Percentiles rank a stretch among this genome's conserved stretches.
phyloP scores from a whole-genome alignment of 2,888 invertebrate genomes.

The Kuschelorhynchus macadamiae region DNA sequence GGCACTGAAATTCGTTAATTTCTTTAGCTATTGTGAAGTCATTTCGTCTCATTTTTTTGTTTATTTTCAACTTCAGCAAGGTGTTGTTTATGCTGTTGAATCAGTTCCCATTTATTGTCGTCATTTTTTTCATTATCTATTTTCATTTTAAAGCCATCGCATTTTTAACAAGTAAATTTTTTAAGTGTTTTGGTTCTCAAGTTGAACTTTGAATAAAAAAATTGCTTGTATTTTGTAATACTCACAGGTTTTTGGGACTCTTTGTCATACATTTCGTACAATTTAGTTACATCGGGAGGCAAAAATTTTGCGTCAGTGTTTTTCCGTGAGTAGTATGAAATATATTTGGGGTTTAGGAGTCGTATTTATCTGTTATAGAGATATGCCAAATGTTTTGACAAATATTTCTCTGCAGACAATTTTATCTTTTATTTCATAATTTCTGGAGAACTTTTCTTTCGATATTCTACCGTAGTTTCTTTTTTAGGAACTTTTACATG shows the following conservation, averaged over 20 bases:
- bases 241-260: slow-evolving; percentile 30
- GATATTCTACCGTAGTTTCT: slow-evolving; percentile 24
- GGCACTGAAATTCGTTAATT: slow-evolving; percentile 27
- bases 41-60: slow-evolving; percentile 38
- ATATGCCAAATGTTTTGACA: slow-evolving; percentile 20
- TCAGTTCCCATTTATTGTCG: slow-evolving; percentile 37
- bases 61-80: slow-evolving; percentile 37
- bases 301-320: slow-evolving; percentile 41
- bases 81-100: slow-evolving; percentile 40
- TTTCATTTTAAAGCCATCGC: slow-evolving; percentile 45
- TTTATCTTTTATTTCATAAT: slow-evolving; percentile 22
- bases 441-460: slow-evolving; percentile 25
- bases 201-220: slow-evolving; percentile 49
- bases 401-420: slow-evolving; percentile 25
- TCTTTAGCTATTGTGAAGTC: slow-evolving; percentile 43
- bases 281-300: slow-evolving; percentile 43
- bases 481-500: slow-evolving; percentile 16
- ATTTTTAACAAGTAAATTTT: slow-evolving; percentile 50
- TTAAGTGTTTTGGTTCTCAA: slow-evolving; percentile 44
- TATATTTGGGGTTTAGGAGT: slow-evolving; percentile 14
- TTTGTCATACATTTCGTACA: slow-evolving; percentile 25
- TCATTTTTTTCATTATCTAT: slow-evolving; percentile 45
- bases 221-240: slow-evolving; percentile 36
- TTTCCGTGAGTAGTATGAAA: slow-evolving; percentile 26
- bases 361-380: slow-evolving; percentile 15